Percentiles rank a stretch among this genome's conserved stretches.
Evolutionary conservation across 2,797 vertebrate genomes (phyloP).

Genomic region (Labeo calbasu): DNA sequence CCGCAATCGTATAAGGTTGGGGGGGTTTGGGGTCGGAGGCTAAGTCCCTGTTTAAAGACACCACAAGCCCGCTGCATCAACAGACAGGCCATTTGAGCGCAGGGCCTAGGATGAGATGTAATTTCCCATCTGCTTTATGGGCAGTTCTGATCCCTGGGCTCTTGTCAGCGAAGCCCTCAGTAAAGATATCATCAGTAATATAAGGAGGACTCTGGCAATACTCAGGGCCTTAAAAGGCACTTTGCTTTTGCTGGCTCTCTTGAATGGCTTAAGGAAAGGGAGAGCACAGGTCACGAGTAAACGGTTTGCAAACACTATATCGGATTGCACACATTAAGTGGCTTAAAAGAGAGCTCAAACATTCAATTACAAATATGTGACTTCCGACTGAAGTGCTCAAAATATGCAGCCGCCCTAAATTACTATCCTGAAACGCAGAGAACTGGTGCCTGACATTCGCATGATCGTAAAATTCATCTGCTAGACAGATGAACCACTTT

Average conservation of each 20-base stretch:
- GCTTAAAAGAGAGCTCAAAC: constrained; percentile 75
- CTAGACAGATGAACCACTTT: constrained; percentile 28
- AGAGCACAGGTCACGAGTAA: constrained; percentile 79
- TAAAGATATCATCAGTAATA: constrained; percentile 84
- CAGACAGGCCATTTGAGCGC: constrained; percentile 80
- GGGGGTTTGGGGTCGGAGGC: constrained; percentile 70
- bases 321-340: constrained; percentile 78
- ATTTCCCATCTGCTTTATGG: constrained; percentile 85
- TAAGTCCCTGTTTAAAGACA: constrained; percentile 84
- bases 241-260: constrained; percentile 73
- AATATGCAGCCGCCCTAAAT: constrained; percentile 45
- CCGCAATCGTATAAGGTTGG: constrained; percentile 55
- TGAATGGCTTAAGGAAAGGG: constrained; percentile 77
- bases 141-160: constrained; percentile 81
- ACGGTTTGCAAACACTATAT: constrained; percentile 81
- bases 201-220: constrained; percentile 80
- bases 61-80: constrained; percentile 78
- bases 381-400: constrained; percentile 37
- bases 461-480: constrained; percentile 28
- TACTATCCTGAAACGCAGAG: constrained; percentile 41
- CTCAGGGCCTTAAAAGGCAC: constrained; percentile 79
- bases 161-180: constrained; percentile 81
- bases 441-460: constrained; percentile 8
- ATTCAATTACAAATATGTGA: constrained; percentile 63
- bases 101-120: constrained; percentile 78